phyloP scores from a whole-genome alignment of 2,113 vertebrate genomes.

The Hippocampus zosterae region DNA sequence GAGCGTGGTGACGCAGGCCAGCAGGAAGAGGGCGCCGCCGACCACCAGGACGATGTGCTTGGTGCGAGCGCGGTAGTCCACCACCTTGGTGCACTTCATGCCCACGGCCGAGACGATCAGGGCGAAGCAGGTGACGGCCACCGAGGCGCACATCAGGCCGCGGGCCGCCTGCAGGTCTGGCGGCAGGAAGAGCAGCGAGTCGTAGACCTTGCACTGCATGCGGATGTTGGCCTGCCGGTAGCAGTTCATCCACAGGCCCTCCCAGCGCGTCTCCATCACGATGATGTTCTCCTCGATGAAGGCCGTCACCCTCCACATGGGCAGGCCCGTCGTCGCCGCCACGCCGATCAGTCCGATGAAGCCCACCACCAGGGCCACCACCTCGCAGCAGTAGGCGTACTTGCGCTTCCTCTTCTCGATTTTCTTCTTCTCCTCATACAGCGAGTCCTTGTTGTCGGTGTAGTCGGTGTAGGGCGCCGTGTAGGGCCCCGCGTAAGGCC shows the following conservation, averaged over 20 bases:
- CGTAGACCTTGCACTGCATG: constrained; percentile 87
- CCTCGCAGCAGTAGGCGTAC: constrained; percentile 70
- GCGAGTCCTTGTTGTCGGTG: constrained; percentile 45
- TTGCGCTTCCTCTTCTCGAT: constrained; percentile 57
- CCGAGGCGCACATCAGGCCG: constrained; percentile 81
- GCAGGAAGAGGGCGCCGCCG: constrained; percentile 71
- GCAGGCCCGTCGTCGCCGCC: constrained; percentile 80
- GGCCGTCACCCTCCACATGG: constrained; percentile 93
- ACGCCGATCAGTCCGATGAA: constrained; percentile 81
- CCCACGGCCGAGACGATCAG: constrained; percentile 74
- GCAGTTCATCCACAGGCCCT: constrained; percentile 96
- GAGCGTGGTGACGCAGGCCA: constrained; percentile 63
- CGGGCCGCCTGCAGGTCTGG: constrained; percentile 77
- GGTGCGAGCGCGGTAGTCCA: constrained; percentile 62
- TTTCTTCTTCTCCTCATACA: constrained; percentile 56
- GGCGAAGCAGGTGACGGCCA: constrained; percentile 66
- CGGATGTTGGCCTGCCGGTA: constrained; percentile 77
- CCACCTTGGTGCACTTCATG: constrained; percentile 73
- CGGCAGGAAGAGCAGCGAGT: constrained; percentile 81
- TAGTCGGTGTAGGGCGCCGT: constrained; percentile 10
- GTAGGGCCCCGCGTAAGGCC: constrained; percentile 10
- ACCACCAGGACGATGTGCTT: constrained; percentile 72
- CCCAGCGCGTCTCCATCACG: constrained; percentile 81
- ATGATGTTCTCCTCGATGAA: constrained; percentile 81
- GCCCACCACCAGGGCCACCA: constrained; percentile 77